Evolutionary conservation across 53 echinoderm and acorn worm genomes (phyloP).

Genomic region (Henricia sp.): DNA sequence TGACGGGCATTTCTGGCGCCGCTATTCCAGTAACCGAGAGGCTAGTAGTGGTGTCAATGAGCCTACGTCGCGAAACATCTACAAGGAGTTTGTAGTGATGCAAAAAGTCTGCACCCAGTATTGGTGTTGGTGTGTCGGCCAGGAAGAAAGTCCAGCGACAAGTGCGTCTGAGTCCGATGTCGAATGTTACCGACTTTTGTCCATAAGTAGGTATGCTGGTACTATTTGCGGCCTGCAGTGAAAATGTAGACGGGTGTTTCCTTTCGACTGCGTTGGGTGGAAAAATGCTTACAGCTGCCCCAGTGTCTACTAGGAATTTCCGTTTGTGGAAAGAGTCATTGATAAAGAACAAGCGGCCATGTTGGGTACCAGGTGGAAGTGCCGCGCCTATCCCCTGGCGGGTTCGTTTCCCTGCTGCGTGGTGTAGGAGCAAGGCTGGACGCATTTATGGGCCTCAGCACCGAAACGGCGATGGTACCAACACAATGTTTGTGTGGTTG

Average conservation of each 20-base stretch:
- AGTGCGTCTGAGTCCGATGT: slow-evolving; percentile 47
- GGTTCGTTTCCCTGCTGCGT: slow-evolving; percentile 30
- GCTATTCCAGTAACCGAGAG: slow-evolving; percentile 20
- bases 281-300: slow-evolving; percentile 37
- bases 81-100: slow-evolving; percentile 42
- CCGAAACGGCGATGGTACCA: slow-evolving; percentile 61
- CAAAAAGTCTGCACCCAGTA: slow-evolving; percentile 55
- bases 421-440: slow-evolving; percentile 29
- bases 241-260: background rate
- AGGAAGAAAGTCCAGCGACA: slow-evolving; percentile 55
- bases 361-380: slow-evolving; percentile 34
- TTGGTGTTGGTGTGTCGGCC: slow-evolving; percentile 38
- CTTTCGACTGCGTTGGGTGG: slow-evolving; percentile 9
- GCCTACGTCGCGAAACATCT: slow-evolving; percentile 20
- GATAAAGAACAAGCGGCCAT: slow-evolving; percentile 47
- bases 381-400: slow-evolving; percentile 63
- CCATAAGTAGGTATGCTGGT: slow-evolving; percentile 59
- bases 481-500: background rate
- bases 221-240: slow-evolving; percentile 26
- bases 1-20: slow-evolving; percentile 20
- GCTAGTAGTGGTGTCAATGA: slow-evolving; percentile 31
- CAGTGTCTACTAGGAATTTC: slow-evolving; percentile 35
- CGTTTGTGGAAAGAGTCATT: slow-evolving; percentile 2
- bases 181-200: slow-evolving; percentile 45
- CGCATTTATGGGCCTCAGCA: slow-evolving; percentile 46